These are phyloP conservation scores for Herpailurus yagouaroundi DNA, from an alignment of 2,113 vertebrate genomes.

Conservation along the genomic window DNA sequence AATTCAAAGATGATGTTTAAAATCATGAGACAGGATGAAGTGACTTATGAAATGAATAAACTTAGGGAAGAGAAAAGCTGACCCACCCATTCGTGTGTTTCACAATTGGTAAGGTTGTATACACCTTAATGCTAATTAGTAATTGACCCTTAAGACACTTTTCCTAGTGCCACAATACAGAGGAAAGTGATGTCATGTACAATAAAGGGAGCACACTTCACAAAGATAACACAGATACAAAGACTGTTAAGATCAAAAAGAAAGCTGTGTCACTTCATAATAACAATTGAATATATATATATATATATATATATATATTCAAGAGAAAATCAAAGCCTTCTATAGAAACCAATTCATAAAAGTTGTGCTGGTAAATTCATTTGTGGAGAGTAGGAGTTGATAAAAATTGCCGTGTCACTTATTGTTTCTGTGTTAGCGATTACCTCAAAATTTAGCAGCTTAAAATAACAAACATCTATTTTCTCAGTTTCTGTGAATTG, in stretches of 20 bases:
- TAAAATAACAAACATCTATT: neutral
- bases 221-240: neutral
- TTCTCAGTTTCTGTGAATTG: neutral
- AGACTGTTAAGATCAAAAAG: neutral
- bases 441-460: neutral
- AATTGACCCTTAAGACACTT: neutral
- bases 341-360: neutral
- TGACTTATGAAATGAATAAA: neutral
- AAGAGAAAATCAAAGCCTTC: neutral
- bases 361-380: neutral
- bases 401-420: neutral
- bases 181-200: neutral
- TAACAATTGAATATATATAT: neutral
- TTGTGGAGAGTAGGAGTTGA: neutral
- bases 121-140: neutral
- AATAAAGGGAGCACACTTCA: neutral
- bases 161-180: neutral
- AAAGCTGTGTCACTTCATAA: neutral
- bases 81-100: neutral
- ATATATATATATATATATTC: neutral
- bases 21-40: neutral
- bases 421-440: neutral
- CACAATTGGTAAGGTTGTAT: neutral
- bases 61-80: neutral
- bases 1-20: neutral